Evolutionary conservation across 2,888 invertebrate species (phyloP).

Genomic region (Xestia ashworthii): DNA sequence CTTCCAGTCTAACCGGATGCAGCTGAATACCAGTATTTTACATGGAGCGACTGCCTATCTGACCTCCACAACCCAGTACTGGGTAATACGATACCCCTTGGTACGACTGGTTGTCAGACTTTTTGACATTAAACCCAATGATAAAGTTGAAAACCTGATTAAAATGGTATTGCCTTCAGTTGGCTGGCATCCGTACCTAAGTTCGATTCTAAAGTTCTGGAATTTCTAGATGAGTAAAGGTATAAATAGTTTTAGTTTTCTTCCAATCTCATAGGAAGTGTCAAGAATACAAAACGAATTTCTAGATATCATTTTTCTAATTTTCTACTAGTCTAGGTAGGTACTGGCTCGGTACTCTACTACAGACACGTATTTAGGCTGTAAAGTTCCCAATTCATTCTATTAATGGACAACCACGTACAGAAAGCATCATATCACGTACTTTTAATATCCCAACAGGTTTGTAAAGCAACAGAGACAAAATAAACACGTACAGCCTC

Average conservation of each 20-base stretch:
- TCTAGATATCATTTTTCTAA: background rate
- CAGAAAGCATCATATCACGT: slow-evolving; percentile 34
- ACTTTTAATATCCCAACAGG: slow-evolving; percentile 55
- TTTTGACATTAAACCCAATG: too few relatives aligned
- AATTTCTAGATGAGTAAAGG: background rate
- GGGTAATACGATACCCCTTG: too few relatives aligned
- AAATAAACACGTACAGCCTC: slow-evolving; percentile 68
- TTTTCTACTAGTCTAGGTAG: background rate
- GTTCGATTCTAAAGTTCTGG: background rate
- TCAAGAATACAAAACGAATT: background rate
- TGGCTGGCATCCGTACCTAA: too few relatives aligned
- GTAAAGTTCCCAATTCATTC: slow-evolving; percentile 6
- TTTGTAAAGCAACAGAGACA: slow-evolving; percentile 64
- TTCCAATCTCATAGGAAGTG: background rate
- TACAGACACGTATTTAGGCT: background rate
- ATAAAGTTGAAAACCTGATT: too few relatives aligned
- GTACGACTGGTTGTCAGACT: too few relatives aligned
- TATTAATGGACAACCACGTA: slow-evolving; percentile 25
- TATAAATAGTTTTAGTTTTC: background rate
- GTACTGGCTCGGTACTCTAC: too few relatives aligned
- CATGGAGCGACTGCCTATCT: too few relatives aligned
- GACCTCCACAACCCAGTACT: too few relatives aligned
- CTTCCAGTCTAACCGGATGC: too few relatives aligned
- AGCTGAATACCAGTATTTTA: too few relatives aligned
- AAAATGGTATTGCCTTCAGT: too few relatives aligned